A percentile compares a stretch with the other conserved stretches of the same genome.
phyloP scores from a whole-genome alignment of 2,113 vertebrate species.

The Centropus bengalensis region DNA sequence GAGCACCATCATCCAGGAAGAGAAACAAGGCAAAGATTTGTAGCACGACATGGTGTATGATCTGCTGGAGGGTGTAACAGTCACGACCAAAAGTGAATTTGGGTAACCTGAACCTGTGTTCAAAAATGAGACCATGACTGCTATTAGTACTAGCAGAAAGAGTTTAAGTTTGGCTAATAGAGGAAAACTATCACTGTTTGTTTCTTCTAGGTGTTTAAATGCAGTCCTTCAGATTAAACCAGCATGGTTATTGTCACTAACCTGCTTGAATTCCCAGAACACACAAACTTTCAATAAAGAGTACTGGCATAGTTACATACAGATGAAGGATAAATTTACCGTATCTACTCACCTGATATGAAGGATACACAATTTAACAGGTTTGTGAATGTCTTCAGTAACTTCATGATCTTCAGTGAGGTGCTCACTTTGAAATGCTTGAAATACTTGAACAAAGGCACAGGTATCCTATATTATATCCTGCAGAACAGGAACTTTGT shows the following conservation, averaged over 20 bases:
- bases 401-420: not conserved
- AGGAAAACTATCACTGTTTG: not conserved
- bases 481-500: not conserved
- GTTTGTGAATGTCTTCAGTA: not conserved
- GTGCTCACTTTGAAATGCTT: not conserved
- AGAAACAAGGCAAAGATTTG: not conserved
- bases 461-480: not conserved
- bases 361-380: constrained; percentile 5
- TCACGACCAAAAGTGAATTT: not conserved
- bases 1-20: fast-evolving
- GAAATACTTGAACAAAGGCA: not conserved
- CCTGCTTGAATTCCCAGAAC: not conserved
- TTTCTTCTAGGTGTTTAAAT: not conserved
- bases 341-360: constrained; percentile 2
- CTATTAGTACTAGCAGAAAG: not conserved
- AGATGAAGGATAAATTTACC: not conserved
- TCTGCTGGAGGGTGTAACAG: not conserved
- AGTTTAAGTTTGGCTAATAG: not conserved
- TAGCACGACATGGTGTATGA: not conserved
- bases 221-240: not conserved
- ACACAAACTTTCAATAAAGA: not conserved
- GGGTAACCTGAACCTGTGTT: not conserved
- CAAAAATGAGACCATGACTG: not conserved
- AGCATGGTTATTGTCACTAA: not conserved
- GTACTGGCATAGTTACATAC: not conserved